Base-by-base conservation (phyloP, 2,113 vertebrate genomes). In the Hystrix brachyura region DNA sequence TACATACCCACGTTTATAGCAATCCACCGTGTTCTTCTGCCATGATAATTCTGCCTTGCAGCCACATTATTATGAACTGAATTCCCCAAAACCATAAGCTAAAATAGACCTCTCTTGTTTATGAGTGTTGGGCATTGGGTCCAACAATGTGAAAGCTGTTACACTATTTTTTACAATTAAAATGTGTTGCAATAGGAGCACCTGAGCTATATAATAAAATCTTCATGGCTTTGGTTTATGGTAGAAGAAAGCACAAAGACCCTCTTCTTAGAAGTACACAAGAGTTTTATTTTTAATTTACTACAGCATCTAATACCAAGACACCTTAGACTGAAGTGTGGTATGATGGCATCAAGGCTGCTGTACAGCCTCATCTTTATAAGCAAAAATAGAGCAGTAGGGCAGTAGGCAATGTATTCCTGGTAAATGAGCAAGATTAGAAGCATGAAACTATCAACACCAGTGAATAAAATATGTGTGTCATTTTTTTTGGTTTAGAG, bases 331-430 rank as follows among this genome's bases (percentile, higher is more conserved):
- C 4, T 46, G 74, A 43, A 0, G 11, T 60, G 7, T 81, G 14
- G 1, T 78, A 19, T 55, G 15, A 53, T 15, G 1, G 12, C 8
- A 34, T 25, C 11, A 62, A 91, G n/a, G 12, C 21, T 17, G 74
- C 5, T 5, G 34, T 76, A n/a, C 1, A 69, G 9, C 8, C 8
- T 32, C 15, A 10, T 69, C 17, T 4, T 29, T 59, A 46, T 38
- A 64, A 78, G 12, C 17, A 84, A 25, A 83, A 84, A 55, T 15
- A 25, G 2, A 87, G 18, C 69, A 79, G 14, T 7, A 92, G 19
- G 6, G 4, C 3, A 62, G 0, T 65, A 86, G 15, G 2, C 34
- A 80, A 81, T 1, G 4, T 53, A 10, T 21, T 0, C 46, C 14
- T 91, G 23, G 65, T 84, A 85, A 85, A 67, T 46, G 0, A 85